phyloP scores from a whole-genome alignment of 2,113 vertebrate species.

The Carassius gibelio region DNA sequence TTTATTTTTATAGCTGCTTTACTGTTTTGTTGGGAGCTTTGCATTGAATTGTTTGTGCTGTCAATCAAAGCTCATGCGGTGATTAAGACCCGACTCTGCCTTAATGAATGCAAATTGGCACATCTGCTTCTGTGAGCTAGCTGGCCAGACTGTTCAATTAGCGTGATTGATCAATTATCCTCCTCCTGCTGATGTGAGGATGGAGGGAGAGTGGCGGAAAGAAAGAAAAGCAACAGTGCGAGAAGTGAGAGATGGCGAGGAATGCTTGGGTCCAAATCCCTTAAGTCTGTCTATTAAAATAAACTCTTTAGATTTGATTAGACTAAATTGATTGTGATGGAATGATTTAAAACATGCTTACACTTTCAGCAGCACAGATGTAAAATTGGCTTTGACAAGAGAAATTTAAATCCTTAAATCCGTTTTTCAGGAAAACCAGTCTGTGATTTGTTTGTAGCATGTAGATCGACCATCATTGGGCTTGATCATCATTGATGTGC shows the following conservation, averaged over 20 bases:
- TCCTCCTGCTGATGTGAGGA: conserved; percentile 63
- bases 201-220: conserved; percentile 26
- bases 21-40: conserved; percentile 49
- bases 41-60: conserved; percentile 71
- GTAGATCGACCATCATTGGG: background rate
- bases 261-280: conserved; percentile 36
- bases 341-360: conserved; percentile 39
- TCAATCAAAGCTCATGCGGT: conserved; percentile 75
- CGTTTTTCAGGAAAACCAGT: conserved; percentile 20
- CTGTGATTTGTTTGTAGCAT: background rate
- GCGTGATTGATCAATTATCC: conserved; percentile 82
- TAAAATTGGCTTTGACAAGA: conserved; percentile 42
- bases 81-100: conserved; percentile 76
- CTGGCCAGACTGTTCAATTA: conserved; percentile 82
- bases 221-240: conserved; percentile 44
- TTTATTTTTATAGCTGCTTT: conserved; percentile 23
- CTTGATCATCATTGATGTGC: background rate
- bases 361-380: conserved; percentile 7
- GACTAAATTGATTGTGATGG: conserved; percentile 46
- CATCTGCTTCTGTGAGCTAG: conserved; percentile 79
- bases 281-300: conserved; percentile 38
- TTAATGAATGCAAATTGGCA: conserved; percentile 84
- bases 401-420: background rate
- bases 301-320: conserved; percentile 57
- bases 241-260: conserved; percentile 8